Conservation (phyloP, 2,797 vertebrate genomes). For the Apodemus agrarius region DNA sequence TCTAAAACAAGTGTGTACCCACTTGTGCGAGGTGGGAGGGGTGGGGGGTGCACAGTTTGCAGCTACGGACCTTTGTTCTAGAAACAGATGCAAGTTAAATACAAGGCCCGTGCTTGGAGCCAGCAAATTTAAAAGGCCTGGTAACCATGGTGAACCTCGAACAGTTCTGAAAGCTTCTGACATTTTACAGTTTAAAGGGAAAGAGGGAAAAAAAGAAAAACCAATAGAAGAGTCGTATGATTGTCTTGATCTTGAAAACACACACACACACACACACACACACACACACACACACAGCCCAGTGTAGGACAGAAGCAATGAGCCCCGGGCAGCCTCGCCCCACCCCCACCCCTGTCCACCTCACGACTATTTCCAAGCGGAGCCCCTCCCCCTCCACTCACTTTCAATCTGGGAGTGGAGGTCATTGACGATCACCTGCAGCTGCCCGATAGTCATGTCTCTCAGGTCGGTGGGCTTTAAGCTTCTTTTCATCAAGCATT, state of each 20-base stretch:
- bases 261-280: neutral
- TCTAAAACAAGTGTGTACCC: neutral
- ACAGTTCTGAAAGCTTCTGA: constrained; percentile 10
- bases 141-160: neutral
- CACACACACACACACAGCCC: neutral
- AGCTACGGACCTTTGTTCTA: neutral
- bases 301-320: accelerated
- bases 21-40: neutral
- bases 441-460: constrained; percentile 98
- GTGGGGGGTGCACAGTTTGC: neutral
- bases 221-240: neutral
- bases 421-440: constrained; percentile 99
- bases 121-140: neutral
- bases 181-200: neutral
- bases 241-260: neutral
- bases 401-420: constrained; percentile 99
- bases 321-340: neutral
- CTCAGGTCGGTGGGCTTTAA: constrained; percentile 96
- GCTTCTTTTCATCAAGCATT: constrained; percentile 99
- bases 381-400: constrained; percentile 86
- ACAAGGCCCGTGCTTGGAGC: neutral
- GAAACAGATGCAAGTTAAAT: constrained; percentile 22
- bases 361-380: neutral
- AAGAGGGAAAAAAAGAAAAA: too few species aligned
- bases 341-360: neutral